Evolutionary conservation across 2,888 invertebrate genomes (phyloP).

Genomic region (Amaurobius ferox): DNA sequence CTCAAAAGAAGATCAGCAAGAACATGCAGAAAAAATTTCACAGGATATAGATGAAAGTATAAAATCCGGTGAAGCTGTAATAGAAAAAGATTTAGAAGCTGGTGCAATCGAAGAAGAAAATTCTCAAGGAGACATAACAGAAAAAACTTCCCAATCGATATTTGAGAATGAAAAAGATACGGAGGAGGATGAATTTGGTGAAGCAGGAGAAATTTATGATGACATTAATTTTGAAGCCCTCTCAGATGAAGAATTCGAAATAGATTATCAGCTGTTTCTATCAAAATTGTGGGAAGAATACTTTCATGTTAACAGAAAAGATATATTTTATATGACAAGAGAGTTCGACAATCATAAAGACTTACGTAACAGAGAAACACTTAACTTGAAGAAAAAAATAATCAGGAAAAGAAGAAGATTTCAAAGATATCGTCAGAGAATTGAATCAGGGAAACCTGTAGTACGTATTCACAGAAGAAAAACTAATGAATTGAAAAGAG

Average conservation of each 20-base stretch:
- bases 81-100: background rate
- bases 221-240: conserved; percentile 48
- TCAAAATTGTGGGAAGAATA: conserved; percentile 33
- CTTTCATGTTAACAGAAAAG: background rate
- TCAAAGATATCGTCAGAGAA: conserved; percentile 21
- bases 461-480: conserved; percentile 39
- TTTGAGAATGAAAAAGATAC: background rate
- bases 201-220: conserved; percentile 30
- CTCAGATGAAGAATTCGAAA: conserved; percentile 53
- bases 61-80: background rate
- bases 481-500: background rate
- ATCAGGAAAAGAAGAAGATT: conserved; percentile 36
- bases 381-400: conserved; percentile 26
- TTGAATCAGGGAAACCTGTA: conserved; percentile 30
- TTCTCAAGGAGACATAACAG: background rate
- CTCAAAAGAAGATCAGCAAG: background rate
- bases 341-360: conserved; percentile 25
- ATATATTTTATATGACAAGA: conserved; percentile 41
- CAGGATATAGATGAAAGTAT: background rate
- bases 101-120: background rate
- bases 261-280: conserved; percentile 41
- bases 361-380: background rate
- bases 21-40: background rate
- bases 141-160: no score
- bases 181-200: background rate